phyloP scores from a whole-genome alignment of 2,888 invertebrate genomes.

The Drosophila picticornis region DNA sequence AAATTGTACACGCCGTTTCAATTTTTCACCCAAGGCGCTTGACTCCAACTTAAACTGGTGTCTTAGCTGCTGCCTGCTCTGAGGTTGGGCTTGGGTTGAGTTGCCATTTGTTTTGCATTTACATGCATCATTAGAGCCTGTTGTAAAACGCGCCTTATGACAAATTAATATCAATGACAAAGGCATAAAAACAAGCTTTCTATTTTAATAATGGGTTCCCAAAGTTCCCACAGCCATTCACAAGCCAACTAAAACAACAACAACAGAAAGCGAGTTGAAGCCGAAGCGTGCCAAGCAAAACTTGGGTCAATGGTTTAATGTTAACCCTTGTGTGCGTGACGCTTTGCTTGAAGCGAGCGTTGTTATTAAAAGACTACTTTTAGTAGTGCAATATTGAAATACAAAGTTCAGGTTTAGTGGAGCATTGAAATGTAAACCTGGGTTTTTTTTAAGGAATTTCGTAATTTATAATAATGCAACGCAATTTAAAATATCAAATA shows the following conservation, averaged over 20 bases:
- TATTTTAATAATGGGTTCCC: conserved; percentile 61
- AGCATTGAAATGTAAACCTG: not conserved
- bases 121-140: conserved; percentile 74
- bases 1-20: conserved; percentile 71
- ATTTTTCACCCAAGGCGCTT: conserved; percentile 33
- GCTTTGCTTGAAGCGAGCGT: not conserved
- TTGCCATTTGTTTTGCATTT: conserved; percentile 62
- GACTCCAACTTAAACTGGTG: conserved; percentile 17
- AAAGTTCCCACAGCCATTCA: conserved; percentile 47
- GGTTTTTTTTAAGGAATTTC: not conserved
- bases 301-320: conserved; percentile 15
- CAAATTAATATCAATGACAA: conserved; percentile 68
- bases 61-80: not conserved
- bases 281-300: conserved; percentile 53
- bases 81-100: not conserved
- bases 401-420: no score
- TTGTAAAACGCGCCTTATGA: conserved; percentile 63
- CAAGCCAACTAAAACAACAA: conserved; percentile 26
- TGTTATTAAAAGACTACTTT: not conserved
- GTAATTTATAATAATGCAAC: not conserved
- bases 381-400: not conserved
- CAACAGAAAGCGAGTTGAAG: conserved; percentile 22
- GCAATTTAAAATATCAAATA: not conserved
- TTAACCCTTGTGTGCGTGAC: conserved; percentile 53
- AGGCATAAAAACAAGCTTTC: conserved; percentile 67